Conservation (phyloP, 2,888 invertebrate species). For the Beris morrisii region DNA sequence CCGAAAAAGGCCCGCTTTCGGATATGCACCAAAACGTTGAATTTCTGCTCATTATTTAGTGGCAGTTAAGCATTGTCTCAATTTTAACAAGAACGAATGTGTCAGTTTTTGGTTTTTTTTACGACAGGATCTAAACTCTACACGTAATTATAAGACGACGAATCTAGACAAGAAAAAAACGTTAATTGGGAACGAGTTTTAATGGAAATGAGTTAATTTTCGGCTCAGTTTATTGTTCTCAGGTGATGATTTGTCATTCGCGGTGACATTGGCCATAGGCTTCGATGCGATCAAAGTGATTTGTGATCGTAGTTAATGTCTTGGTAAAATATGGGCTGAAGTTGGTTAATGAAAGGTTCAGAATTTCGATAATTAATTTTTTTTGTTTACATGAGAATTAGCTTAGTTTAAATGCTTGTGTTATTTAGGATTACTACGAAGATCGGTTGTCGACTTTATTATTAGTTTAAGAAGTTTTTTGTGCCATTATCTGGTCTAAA, state of each 20-base stretch:
- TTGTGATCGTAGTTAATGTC: conserved; percentile 28
- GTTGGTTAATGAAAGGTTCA: conserved; percentile 2
- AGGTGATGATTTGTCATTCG: conserved; percentile 13
- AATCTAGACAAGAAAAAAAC: not conserved
- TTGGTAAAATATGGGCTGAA: conserved; percentile 14
- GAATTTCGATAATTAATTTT: too few species aligned
- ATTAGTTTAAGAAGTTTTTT: too few species aligned
- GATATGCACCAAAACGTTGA: not conserved
- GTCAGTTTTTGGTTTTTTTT: not conserved
- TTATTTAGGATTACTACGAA: too few species aligned
- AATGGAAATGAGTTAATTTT: conserved; percentile 30
- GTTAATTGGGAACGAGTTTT: conserved; percentile 25
- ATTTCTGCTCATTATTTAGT: conserved; percentile 6
- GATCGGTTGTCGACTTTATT: too few species aligned
- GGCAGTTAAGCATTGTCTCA: conserved; percentile 19
- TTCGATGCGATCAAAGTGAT: conserved; percentile 4
- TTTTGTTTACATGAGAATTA: too few species aligned
- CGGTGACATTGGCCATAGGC: not conserved
- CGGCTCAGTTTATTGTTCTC: conserved; percentile 6
- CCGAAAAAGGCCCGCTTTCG: too few species aligned
- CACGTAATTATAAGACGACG: not conserved
- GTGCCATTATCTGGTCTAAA: too few species aligned
- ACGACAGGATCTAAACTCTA: conserved; percentile 10
- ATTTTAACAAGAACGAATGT: conserved; percentile 3
- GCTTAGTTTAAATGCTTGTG: too few species aligned